A percentile compares a stretch with the other conserved stretches of the same genome.
These are phyloP conservation scores for Clivina fossor DNA, from an alignment of 2,888 invertebrate species.

Conservation along the genomic window DNA sequence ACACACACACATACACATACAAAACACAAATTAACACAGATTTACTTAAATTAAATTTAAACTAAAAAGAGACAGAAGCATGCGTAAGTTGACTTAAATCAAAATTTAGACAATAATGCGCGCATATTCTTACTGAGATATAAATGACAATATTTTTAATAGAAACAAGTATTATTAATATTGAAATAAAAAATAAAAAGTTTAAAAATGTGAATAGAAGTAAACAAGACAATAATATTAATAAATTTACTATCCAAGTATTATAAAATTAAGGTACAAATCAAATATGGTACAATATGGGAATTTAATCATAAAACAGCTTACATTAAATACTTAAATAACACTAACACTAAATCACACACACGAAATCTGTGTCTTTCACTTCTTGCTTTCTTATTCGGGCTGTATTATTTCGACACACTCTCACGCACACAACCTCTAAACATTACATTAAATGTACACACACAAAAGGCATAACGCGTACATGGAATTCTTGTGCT, in stretches of 20 bases:
- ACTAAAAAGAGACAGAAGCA: too few species aligned
- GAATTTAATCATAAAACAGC: slow-evolving; percentile 10
- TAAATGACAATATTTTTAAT: slow-evolving; percentile 42
- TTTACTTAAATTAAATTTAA: slow-evolving; percentile 6
- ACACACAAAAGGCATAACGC: too few species aligned
- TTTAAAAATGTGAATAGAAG: slow-evolving; percentile 39
- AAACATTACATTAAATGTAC: too few species aligned
- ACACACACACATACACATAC: neutral
- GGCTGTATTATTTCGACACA: too few species aligned
- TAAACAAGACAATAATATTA: slow-evolving; percentile 39
- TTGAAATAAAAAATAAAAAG: slow-evolving; percentile 28
- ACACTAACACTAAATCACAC: too few species aligned
- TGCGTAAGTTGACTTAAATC: neutral
- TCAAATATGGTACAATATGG: slow-evolving; percentile 50
- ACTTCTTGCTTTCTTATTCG: too few species aligned
- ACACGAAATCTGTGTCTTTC: too few species aligned
- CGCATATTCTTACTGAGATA: slow-evolving; percentile 21
- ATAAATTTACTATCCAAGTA: slow-evolving; percentile 13
- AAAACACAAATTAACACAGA: slow-evolving; percentile 7
- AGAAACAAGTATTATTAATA: slow-evolving; percentile 29
- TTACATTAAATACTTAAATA: too few species aligned
- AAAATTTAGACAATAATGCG: slow-evolving; percentile 17
- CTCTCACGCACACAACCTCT: neutral
- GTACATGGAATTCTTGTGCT: slow-evolving; percentile 7
- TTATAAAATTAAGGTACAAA: slow-evolving; percentile 47